These are phyloP conservation scores for Cololabis saira DNA, from an alignment of 2,113 vertebrate genomes.

Conservation along the genomic window DNA sequence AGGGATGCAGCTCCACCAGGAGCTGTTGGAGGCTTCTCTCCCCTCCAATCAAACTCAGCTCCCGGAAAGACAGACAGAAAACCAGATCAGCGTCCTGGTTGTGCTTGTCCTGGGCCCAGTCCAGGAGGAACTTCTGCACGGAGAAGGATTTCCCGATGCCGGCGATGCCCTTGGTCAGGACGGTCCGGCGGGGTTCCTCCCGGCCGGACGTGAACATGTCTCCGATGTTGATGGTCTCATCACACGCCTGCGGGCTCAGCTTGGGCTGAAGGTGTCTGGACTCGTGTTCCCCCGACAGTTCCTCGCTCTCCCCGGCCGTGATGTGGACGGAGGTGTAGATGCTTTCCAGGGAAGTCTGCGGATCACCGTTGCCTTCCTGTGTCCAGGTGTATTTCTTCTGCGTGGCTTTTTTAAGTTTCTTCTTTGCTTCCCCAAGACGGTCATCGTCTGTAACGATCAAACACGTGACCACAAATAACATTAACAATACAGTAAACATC, in stretches of 20 bases:
- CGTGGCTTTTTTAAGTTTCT: slow-evolving; percentile 5
- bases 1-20: slow-evolving; percentile 41
- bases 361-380: slow-evolving; percentile 35
- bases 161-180: slow-evolving; percentile 48
- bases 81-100: slow-evolving; percentile 50
- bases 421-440: neutral
- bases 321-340: slow-evolving; percentile 38
- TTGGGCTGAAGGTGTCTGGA: neutral
- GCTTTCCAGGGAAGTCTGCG: neutral
- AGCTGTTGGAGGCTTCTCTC: slow-evolving; percentile 38
- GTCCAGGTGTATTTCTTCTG: neutral
- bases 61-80: slow-evolving; percentile 56
- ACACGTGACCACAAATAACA: neutral
- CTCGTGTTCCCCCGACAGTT: neutral
- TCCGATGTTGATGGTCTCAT: neutral
- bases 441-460: slow-evolving; percentile 18
- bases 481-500: neutral
- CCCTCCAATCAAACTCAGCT: slow-evolving; percentile 36
- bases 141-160: slow-evolving; percentile 63
- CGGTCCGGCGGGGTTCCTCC: slow-evolving; percentile 1
- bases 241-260: fast-evolving
- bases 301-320: slow-evolving; percentile 9
- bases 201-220: slow-evolving; percentile 19
- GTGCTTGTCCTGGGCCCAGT: slow-evolving; percentile 42
- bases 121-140: slow-evolving; percentile 50